Conservation (phyloP, 2,888 invertebrate species). For the Acronicta psi region DNA sequence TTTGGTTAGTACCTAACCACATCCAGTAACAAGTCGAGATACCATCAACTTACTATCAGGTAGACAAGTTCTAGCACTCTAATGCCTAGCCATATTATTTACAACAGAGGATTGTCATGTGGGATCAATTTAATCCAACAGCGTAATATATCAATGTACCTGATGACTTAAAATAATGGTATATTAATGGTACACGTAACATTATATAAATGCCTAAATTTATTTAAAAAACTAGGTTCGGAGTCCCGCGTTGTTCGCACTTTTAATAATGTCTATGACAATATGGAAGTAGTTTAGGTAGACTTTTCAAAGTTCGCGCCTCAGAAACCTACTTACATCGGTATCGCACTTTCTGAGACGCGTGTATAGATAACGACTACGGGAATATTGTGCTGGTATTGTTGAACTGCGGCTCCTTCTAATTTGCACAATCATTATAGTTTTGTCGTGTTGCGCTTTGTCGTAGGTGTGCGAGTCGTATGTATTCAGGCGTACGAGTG, state of each 20-base stretch:
- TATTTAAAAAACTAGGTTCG: conserved; percentile 18
- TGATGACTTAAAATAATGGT: conserved; percentile 38
- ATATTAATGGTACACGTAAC: conserved; percentile 22
- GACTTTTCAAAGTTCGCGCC: conserved; percentile 26
- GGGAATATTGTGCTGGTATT: conserved; percentile 3
- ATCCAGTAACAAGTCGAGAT: conserved; percentile 31
- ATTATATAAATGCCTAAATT: conserved; percentile 34
- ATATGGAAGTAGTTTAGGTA: conserved; percentile 11
- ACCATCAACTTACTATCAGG: conserved; percentile 33
- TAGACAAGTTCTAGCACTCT: conserved; percentile 43
- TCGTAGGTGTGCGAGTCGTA: conserved; percentile 8
- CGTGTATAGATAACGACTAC: conserved; percentile 28
- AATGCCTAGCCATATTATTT: conserved; percentile 50
- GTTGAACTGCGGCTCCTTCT: conserved; percentile 21
- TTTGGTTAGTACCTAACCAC: conserved; percentile 15
- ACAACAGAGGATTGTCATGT: conserved; percentile 37
- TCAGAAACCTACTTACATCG: conserved; percentile 40
- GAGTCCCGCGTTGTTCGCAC: conserved; percentile 15
- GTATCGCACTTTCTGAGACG: conserved; percentile 35
- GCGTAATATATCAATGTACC: conserved; percentile 19
- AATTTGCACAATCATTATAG: conserved; percentile 25
- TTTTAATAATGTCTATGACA: conserved; percentile 2
- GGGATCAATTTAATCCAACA: conserved; percentile 8
- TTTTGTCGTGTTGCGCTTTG: conserved; percentile 14
- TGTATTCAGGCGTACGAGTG: conserved; percentile 83